Base-by-base conservation (phyloP, 1,140 invertebrate species). In the Neodiprion virginianus region DNA sequence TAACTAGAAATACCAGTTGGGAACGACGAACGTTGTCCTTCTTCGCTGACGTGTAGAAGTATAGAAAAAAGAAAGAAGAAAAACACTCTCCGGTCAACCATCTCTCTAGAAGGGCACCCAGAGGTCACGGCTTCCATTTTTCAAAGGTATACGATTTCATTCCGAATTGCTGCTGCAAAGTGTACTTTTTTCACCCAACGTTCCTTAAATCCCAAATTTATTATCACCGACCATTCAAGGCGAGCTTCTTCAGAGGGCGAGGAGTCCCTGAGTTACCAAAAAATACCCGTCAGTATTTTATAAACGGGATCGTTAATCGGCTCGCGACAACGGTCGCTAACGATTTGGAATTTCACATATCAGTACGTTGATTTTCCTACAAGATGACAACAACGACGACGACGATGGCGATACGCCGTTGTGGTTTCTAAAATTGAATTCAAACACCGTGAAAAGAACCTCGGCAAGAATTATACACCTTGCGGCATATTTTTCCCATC, bases 1-100 rank as follows among this genome's bases (percentile, higher is more conserved):
- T 61, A 61, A 61, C 53, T 61, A 12, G 53, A 61, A 61, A 61
- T 61, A 61, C 53, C 53, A 61, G 53, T 61, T 61, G 53, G 53
- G 11, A 61, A 61, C 53, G n/a, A 8, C 4, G 53, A 14, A 17
- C 11, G 53, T 40, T 40, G 28, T 40, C 28, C 28, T 40, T 40
- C 28, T 40, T 40, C 28, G 28, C 28, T 40, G 28, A 40, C 28
- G 28, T 40, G 28, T 1, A 40, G 28, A 40, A 40, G 28, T 40
- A 21, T 21, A 21, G 17, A 21, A 21, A 0, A 21, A 21, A 14
- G 53, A 8, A 61, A 61, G 8, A 14, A 17, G 53, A 61, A 61
- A 61, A 61, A 61, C 11, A 61, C 4, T 61, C 53, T 17, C 53
- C 11, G 53, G 53, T 61, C 11, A 17, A 61, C 28, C 28, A 61